phyloP scores from a whole-genome alignment of 2,888 invertebrate species.

The Drosophila parthenogenetica region DNA sequence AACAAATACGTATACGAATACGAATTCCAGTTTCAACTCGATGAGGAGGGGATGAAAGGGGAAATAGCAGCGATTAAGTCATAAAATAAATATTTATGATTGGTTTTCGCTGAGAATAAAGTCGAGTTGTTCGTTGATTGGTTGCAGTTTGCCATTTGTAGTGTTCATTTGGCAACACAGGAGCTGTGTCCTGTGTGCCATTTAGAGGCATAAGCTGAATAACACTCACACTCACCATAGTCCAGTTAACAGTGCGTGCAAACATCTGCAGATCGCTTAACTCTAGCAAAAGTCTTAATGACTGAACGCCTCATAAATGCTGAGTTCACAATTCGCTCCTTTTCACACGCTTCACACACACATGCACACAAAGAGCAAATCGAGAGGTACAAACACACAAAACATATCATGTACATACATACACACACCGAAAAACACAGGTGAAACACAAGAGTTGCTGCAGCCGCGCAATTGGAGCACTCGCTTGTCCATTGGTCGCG shows the following conservation, averaged over 20 bases:
- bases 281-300: conserved; percentile 69
- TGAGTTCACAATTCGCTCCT: conserved; percentile 47
- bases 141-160: conserved; percentile 1
- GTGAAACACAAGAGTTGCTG: conserved; percentile 12
- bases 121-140: conserved; percentile 22
- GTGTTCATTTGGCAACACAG: neutral
- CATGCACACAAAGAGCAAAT: conserved; percentile 27
- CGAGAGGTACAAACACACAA: conserved; percentile 22
- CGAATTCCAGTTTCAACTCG: conserved; percentile 11
- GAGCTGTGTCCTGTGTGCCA: conserved; percentile 4
- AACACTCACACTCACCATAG: neutral
- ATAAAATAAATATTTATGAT: conserved; percentile 80
- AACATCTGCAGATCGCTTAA: conserved; percentile 30
- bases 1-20: conserved; percentile 22
- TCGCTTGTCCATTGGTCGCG: conserved; percentile 37
- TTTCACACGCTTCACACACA: conserved; percentile 62
- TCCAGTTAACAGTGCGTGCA: conserved; percentile 2
- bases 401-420: conserved; percentile 18
- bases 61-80: conserved; percentile 64
- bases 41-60: neutral
- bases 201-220: neutral
- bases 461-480: conserved; percentile 31
- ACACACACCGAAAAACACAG: neutral
- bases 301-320: conserved; percentile 68
- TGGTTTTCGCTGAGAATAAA: conserved; percentile 62